Evolutionary conservation across 2,113 vertebrate genomes (phyloP).

Genomic region (Sylvilagus bachmani): DNA sequence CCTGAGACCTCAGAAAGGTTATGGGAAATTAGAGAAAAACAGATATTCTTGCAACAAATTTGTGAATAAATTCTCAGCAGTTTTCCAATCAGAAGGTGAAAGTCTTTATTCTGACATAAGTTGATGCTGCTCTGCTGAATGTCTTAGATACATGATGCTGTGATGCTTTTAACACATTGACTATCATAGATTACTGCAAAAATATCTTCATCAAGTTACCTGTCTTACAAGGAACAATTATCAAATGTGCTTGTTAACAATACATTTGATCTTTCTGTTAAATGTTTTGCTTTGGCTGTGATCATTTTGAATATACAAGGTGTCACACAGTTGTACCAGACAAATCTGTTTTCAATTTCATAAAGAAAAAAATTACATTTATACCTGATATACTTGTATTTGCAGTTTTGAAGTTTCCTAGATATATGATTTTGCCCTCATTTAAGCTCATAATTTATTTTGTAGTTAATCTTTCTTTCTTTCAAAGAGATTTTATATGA

Average conservation of each 20-base stretch:
- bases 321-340: conserved; percentile 12
- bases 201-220: conserved; percentile 37
- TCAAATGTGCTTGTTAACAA: conserved; percentile 46
- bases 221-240: conserved; percentile 41
- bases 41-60: neutral
- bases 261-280: conserved; percentile 52
- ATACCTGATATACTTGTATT: neutral
- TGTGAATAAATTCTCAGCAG: neutral
- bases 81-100: conserved; percentile 28
- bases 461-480: neutral
- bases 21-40: conserved; percentile 38
- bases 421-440: neutral
- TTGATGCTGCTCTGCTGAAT: conserved; percentile 33
- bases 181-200: conserved; percentile 18
- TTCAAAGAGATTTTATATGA: too few species aligned
- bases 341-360: conserved; percentile 11
- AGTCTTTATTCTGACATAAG: neutral
- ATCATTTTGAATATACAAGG: conserved; percentile 36
- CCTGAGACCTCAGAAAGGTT: neutral
- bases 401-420: conserved; percentile 42
- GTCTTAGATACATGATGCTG: conserved; percentile 35
- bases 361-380: conserved; percentile 37
- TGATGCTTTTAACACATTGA: conserved; percentile 34
- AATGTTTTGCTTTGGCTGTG: neutral
- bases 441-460: conserved; percentile 36